Base-by-base conservation (phyloP, 2,113 vertebrate genomes). In the Jacana jacana region DNA sequence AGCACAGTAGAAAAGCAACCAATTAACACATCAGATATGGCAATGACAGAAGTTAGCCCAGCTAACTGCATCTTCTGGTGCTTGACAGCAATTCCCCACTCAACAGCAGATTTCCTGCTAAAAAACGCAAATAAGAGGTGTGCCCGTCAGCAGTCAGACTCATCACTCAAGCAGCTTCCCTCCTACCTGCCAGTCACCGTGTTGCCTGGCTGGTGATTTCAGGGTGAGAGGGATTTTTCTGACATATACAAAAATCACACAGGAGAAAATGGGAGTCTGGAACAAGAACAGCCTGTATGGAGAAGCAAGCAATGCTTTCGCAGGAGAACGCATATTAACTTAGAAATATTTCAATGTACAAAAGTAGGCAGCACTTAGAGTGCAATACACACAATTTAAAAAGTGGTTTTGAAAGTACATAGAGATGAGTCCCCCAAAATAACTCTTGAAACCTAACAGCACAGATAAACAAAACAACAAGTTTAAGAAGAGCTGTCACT, bases 211-310 rank as follows among this genome's bases (percentile, higher is more conserved):
- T 25, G 33, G 52, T 25, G 66, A 46, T 82, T 57, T 18, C 46
- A 19, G 23, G 1, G 25, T 7, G 4, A 77, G 22, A 46, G n/a
- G 7, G 23, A 37, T 79, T 58, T 51, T 70, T 20, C 76, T 76
- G 65, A 2, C 4, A 30, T 33, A 54, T 1, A 73, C 35, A 60
- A 58, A 58, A 92, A 40, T 13, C 78, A 37, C 1, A 31, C 28
- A 27, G 40, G 19, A 76, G 40, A 70, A 70, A 44, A n/a, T 0
- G 8, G 7, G 19, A 48, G 37, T 8, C 60, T 17, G 13, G 79
- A 51, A 60, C 30, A 7, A 33, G 63, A 89, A 52, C 28, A 22
- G 30, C 5, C 7, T 0, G 0, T 8, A 19, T 2, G 13, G 10
- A 39, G 20, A 64, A 81, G 6, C 0, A 40, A 60, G 28, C 60